These are phyloP conservation scores for Labeo calbasu DNA, from an alignment of 2,797 vertebrate species.

Conservation along the genomic window DNA sequence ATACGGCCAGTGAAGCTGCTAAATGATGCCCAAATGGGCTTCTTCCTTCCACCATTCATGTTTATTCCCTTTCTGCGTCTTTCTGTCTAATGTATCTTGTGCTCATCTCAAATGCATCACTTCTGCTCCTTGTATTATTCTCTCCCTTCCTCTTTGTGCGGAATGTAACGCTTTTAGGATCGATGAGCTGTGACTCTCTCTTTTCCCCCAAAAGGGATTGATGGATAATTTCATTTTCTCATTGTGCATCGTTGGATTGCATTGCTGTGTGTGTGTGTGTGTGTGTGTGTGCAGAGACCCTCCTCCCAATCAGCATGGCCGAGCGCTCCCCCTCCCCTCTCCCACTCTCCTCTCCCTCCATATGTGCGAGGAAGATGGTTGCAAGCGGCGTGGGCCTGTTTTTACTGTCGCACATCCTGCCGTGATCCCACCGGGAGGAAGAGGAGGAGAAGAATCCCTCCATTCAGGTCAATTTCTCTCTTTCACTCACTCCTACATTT, in stretches of 20 bases:
- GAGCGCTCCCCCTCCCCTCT: conserved; percentile 18
- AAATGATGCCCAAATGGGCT: background rate
- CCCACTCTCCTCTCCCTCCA: conserved; percentile 32
- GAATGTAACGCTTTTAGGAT: background rate
- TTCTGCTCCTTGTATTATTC: conserved; percentile 1
- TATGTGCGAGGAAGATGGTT: conserved; percentile 46
- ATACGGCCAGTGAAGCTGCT: background rate
- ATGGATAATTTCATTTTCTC: conserved; percentile 8
- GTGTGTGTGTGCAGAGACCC: conserved; percentile 10
- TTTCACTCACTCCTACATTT: conserved; percentile 15
- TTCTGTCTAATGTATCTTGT: background rate
- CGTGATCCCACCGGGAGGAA: conserved; percentile 37
- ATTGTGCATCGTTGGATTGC: conserved; percentile 30
- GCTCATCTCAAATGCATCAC: conserved; percentile 12
- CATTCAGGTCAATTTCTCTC: conserved; percentile 29
- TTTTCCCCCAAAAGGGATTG: background rate
- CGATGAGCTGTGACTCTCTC: background rate
- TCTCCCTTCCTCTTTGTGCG: background rate
- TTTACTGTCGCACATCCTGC: conserved; percentile 50
- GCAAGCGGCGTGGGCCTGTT: conserved; percentile 54
- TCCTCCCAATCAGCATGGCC: conserved; percentile 26
- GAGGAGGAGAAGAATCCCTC: conserved; percentile 40
- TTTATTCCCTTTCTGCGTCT: background rate
- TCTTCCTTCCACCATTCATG: background rate
- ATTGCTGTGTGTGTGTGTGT: conserved; percentile 14